Percentiles rank a stretch among this genome's conserved stretches.
Conservation (phyloP, 2,888 invertebrate species). For the Lasioglossum pauxillum region DNA sequence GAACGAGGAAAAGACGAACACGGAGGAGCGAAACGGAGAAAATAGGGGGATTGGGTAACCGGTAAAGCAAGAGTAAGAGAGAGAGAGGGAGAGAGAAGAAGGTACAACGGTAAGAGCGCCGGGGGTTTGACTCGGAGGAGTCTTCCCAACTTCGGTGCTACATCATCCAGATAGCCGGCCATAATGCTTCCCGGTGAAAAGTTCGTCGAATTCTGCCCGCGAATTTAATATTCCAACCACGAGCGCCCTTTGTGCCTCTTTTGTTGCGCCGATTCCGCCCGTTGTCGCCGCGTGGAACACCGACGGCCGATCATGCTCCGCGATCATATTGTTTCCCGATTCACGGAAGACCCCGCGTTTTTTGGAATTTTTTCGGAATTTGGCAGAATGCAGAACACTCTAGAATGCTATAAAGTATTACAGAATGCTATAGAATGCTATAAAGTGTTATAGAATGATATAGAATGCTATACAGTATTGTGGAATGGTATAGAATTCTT, state of each 20-base stretch:
- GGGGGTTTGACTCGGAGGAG: conserved; percentile 68
- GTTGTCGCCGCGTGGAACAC: background rate
- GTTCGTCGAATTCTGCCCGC: conserved; percentile 79
- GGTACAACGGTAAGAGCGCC: conserved; percentile 31
- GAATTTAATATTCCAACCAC: conserved; percentile 83
- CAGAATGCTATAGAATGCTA: too few relatives aligned
- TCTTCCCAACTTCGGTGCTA: conserved; percentile 82
- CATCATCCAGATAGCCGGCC: conserved; percentile 81
- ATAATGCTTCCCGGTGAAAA: conserved; percentile 80
- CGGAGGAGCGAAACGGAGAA: conserved; percentile 15
- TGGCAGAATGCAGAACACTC: background rate
- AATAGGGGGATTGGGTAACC: background rate
- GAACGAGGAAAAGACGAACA: conserved; percentile 12
- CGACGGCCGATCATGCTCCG: background rate
- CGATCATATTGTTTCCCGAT: background rate
- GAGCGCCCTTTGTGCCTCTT: conserved; percentile 60
- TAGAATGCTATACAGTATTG: too few relatives aligned
- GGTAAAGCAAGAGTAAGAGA: conserved; percentile 24
- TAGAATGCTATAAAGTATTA: background rate
- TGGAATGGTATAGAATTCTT: too few relatives aligned
- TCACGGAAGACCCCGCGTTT: background rate
- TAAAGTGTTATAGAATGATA: too few relatives aligned
- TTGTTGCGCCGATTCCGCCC: conserved; percentile 1
- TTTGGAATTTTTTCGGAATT: background rate
- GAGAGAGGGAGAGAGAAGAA: conserved; percentile 28